Percentiles rank a stretch among this genome's conserved stretches.
phyloP scores from a whole-genome alignment of 1,140 invertebrate genomes.

The Drosophila punjabiensis region DNA sequence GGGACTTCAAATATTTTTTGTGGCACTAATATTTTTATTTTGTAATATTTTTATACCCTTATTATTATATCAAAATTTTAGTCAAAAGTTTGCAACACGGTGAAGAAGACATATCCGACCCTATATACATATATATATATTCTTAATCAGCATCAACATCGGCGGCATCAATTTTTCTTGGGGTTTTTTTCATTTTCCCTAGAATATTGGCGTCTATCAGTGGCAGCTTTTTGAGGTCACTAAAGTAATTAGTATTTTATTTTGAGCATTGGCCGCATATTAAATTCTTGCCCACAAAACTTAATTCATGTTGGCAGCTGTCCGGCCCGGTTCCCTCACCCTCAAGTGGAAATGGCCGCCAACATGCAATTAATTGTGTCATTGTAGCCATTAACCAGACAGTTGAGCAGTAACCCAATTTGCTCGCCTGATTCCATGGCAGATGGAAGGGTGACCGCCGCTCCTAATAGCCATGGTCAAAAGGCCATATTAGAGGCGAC shows the following conservation, averaged over 20 bases:
- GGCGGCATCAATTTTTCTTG: not conserved
- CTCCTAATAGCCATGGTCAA: slow-evolving; percentile 60
- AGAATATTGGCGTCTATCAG: slow-evolving; percentile 14
- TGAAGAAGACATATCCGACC: no score
- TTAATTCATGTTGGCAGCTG: slow-evolving; percentile 61
- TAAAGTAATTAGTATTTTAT: slow-evolving; percentile 71
- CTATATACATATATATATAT: no score
- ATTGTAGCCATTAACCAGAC: slow-evolving; percentile 82
- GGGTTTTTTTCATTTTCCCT: not conserved
- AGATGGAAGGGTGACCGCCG: slow-evolving; percentile 39
- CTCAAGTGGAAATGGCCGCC: slow-evolving; percentile 54
- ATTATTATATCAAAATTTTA: no score
- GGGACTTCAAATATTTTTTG: not conserved
- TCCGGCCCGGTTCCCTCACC: not conserved
- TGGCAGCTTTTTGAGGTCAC: slow-evolving; percentile 3
- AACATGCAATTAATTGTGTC: slow-evolving; percentile 82
- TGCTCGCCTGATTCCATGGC: slow-evolving; percentile 65
- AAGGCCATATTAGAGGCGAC: slow-evolving; percentile 27
- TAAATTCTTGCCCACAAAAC: slow-evolving; percentile 69
- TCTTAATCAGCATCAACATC: no score
- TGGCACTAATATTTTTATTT: not conserved
- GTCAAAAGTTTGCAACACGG: no score
- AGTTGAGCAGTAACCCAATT: slow-evolving; percentile 83
- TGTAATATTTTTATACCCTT: no score
- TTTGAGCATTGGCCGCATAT: slow-evolving; percentile 70